Conservation (phyloP, 2,888 invertebrate species). For the Anoplius nigerrimus region DNA sequence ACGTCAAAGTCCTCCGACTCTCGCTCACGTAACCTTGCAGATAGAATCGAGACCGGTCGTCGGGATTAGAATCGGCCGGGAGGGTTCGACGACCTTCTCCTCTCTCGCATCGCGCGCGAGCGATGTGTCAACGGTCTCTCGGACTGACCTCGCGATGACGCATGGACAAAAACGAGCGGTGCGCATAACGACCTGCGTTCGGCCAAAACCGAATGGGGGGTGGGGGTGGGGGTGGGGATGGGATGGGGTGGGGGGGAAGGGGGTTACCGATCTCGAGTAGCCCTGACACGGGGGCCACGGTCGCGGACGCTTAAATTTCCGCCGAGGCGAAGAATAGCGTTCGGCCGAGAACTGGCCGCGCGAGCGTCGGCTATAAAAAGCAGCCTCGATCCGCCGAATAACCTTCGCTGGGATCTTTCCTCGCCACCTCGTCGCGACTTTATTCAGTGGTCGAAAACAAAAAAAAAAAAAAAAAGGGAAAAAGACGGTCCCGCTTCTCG, state of each 20-base stretch:
- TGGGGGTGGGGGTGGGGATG: neutral
- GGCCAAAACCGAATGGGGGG: neutral
- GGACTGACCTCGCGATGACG: constrained; percentile 8
- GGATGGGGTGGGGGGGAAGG: constrained; percentile 35
- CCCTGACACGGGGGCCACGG: constrained; percentile 47
- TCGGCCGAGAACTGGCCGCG: neutral
- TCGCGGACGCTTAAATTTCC: constrained; percentile 41
- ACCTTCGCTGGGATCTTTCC: neutral
- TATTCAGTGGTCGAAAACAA: no score
- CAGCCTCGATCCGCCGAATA: constrained; percentile 21
- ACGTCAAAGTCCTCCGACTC: constrained; percentile 16
- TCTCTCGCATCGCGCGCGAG: constrained; percentile 2
- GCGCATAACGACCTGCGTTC: neutral
- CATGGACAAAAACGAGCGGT: constrained; percentile 16
- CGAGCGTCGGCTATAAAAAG: neutral
- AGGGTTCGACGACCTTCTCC: constrained; percentile 40
- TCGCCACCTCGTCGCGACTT: neutral
- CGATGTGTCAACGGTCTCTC: constrained; percentile 23
- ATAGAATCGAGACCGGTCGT: constrained; percentile 48
- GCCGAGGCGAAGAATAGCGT: constrained; percentile 18
- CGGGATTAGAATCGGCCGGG: constrained; percentile 43
- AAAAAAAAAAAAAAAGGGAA: no score
- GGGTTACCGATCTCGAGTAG: constrained; percentile 49
- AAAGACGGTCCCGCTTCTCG: neutral
- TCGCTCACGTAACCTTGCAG: constrained; percentile 49